Base-by-base conservation (phyloP, 1,140 invertebrate genomes). In the Sycophaga agraensis region DNA sequence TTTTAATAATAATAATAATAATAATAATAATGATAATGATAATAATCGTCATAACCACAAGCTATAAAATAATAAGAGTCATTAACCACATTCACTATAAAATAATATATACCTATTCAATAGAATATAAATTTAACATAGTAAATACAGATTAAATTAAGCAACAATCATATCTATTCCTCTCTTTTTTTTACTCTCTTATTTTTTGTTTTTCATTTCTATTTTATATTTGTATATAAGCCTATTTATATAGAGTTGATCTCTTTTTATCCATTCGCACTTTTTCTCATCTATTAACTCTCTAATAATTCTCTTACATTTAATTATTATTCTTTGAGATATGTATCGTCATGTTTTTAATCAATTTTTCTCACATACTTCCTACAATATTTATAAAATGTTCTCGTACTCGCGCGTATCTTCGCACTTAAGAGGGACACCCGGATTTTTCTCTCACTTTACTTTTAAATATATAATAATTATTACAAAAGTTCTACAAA, bases 281-380 rank as follows among this genome's bases (percentile, higher is more conserved):
- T 31, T 9, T 22, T 35, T 57, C 26, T 40, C 9, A 37, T 54
- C 45, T 46, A 39, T 28, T 28, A 53, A 58, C 19, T 56, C 48
- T 59, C 63, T 64, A 59, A 59, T 59, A 58, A 77, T 74, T 77
- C 66, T 62, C 76, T 79, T 80, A 81, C 53, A 63, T 72, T 75
- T 81, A 81, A 61, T 81, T 81, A 81, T 81, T 81, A 81, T 80
- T 78, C 73, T 81, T 74, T 77, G 75, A 79, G 79, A 81, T 81
- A 81, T 81, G 79, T 80, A 81, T 81, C 79, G 78, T 81, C 77
- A 73, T 77, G 69, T 63, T 63, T 26, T 65, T 28, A 37, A 17
- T 40, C 11, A 12, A 24, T 68, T 66, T 66, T 66, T 68, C 63
- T 17, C 11, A 26, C 22, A 22, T 61, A 37, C 34, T 35, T 46